Evolutionary conservation across 2,888 invertebrate genomes (phyloP).

Genomic region (Noctuana brunneofusca): DNA sequence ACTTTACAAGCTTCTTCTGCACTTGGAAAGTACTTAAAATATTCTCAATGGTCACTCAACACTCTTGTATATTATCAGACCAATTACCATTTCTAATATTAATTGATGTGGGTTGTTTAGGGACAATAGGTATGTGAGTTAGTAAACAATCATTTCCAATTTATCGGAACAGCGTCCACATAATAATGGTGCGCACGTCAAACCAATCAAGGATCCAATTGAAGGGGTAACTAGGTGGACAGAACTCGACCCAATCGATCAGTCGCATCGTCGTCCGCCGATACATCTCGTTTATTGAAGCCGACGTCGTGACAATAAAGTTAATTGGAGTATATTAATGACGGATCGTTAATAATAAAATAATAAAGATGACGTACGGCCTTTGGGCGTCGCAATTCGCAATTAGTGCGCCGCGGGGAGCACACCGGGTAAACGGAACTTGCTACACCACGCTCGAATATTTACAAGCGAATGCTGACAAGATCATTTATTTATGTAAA

Average conservation of each 20-base stretch:
- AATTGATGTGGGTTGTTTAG: constrained; percentile 1
- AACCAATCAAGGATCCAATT: constrained; percentile 80
- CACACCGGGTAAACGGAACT: constrained; percentile 21
- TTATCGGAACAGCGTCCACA: constrained; percentile 63
- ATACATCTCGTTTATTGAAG: constrained; percentile 74
- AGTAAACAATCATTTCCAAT: constrained; percentile 75
- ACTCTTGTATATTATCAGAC: background rate
- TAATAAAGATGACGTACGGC: constrained; percentile 70
- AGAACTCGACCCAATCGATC: constrained; percentile 76
- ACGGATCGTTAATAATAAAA: constrained; percentile 73
- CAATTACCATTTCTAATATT: constrained; percentile 3
- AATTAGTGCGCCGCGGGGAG: constrained; percentile 59
- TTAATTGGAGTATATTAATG: constrained; percentile 79
- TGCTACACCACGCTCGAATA: background rate
- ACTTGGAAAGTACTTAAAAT: too few species aligned
- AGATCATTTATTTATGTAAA: too few species aligned
- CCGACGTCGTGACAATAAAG: constrained; percentile 74
- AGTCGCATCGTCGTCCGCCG: constrained; percentile 54
- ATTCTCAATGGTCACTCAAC: too few species aligned
- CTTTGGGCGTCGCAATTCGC: constrained; percentile 57
- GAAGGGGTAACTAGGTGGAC: constrained; percentile 80
- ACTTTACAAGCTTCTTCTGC: background rate
- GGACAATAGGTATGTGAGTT: constrained; percentile 40
- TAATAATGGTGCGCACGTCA: constrained; percentile 74
- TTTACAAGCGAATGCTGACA: background rate